Conservation (phyloP, 2,888 invertebrate genomes). For the Meandrusa payeni region DNA sequence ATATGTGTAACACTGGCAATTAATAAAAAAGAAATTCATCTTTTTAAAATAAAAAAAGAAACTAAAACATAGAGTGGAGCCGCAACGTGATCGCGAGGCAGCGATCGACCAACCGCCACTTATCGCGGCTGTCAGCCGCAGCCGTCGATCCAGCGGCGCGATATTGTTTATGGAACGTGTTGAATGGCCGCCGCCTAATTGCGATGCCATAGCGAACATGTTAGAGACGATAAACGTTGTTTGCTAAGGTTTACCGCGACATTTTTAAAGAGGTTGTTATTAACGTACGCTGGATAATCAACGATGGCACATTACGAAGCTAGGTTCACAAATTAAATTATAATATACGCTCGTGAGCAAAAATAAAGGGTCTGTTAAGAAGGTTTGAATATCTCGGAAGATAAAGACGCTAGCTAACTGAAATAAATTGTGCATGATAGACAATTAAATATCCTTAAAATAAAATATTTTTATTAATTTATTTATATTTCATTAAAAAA, state of each 20-base stretch:
- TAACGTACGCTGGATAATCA: conserved; percentile 4
- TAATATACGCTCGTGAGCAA: too few relatives aligned
- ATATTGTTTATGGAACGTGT: conserved; percentile 27
- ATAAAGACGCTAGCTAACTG: too few relatives aligned
- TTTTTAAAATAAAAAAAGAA: too few relatives aligned
- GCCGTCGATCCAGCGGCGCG: conserved; percentile 41
- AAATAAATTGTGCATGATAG: too few relatives aligned
- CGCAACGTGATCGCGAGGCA: conserved; percentile 43
- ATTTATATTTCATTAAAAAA: too few relatives aligned
- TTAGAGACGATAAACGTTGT: conserved; percentile 19
- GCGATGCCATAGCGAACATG: conserved; percentile 21
- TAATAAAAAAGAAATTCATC: too few relatives aligned
- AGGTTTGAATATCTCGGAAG: too few relatives aligned
- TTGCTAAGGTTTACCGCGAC: not conserved
- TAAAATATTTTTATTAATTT: too few relatives aligned
- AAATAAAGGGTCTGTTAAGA: too few relatives aligned
- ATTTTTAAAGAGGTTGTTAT: conserved; percentile 11
- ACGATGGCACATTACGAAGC: not conserved
- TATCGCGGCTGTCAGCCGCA: conserved; percentile 61
- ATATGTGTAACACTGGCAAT: too few relatives aligned
- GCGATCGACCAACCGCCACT: conserved; percentile 69
- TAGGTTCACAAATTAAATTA: too few relatives aligned
- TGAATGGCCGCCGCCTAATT: conserved; percentile 22
- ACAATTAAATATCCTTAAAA: too few relatives aligned
- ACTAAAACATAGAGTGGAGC: conserved; percentile 8